Evolutionary conservation across 2,888 invertebrate species (phyloP).

Genomic region (Blera fallax): DNA sequence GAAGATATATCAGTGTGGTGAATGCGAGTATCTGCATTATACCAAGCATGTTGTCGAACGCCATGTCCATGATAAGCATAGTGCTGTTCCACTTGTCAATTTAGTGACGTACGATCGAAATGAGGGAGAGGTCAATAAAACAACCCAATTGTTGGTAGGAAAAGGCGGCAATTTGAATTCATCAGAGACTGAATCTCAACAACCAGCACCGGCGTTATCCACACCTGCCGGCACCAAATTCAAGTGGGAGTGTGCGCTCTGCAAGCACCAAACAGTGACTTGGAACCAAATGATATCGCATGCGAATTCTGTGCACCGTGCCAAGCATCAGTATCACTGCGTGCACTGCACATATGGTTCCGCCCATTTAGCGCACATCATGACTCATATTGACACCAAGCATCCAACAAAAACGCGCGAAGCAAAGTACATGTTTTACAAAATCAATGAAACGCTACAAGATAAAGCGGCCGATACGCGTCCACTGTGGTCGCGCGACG

Average conservation of each 20-base stretch:
- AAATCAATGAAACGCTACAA: constrained; percentile 1
- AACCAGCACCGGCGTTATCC: constrained; percentile 34
- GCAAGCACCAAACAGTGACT: constrained; percentile 73
- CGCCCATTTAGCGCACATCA: constrained; percentile 83
- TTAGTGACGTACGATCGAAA: constrained; percentile 74
- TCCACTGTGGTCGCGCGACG: constrained; percentile 85
- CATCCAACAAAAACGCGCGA: constrained; percentile 82
- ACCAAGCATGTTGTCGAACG: constrained; percentile 85
- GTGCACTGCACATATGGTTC: constrained; percentile 85
- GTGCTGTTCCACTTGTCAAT: constrained; percentile 61
- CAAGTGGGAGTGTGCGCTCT: constrained; percentile 74
- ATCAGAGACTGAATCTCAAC: constrained; percentile 7
- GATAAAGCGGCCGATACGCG: constrained; percentile 73
- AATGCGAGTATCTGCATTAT: constrained; percentile 87
- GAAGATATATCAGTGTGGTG: constrained; percentile 87
- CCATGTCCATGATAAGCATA: constrained; percentile 86
- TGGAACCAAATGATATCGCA: constrained; percentile 74
- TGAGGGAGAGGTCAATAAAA: constrained; percentile 53
- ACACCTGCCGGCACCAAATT: background rate
- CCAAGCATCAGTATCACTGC: constrained; percentile 88
- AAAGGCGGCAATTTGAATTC: background rate
- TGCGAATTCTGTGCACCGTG: constrained; percentile 82
- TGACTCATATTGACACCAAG: constrained; percentile 84
- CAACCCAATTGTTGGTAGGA: constrained; percentile 54
- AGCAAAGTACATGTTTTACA: constrained; percentile 75